Percentiles rank a stretch among this genome's conserved stretches.
Conservation (phyloP, 2,888 invertebrate species). For the Orchesella flavescens region DNA sequence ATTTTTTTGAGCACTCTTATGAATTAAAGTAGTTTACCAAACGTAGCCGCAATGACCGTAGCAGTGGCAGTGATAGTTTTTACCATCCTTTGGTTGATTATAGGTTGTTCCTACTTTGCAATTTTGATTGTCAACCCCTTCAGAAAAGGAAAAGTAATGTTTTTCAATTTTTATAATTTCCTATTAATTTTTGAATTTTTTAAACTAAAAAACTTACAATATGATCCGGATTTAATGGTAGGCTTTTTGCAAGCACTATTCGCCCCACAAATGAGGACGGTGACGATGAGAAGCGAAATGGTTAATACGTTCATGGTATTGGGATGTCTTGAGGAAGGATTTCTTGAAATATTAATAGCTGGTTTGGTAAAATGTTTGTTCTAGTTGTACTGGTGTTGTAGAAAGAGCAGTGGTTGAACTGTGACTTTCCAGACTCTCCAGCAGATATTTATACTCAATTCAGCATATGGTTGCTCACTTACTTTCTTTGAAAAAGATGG, state of each 20-base stretch:
- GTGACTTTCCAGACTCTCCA: not conserved
- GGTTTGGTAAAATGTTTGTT: too few species aligned
- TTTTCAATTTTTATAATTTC: not conserved
- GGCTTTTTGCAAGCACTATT: not conserved
- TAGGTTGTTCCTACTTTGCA: not conserved
- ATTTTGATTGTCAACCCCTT: not conserved
- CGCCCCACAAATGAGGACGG: not conserved
- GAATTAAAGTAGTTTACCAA: not conserved
- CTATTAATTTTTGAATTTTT: not conserved
- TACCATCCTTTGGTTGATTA: not conserved
- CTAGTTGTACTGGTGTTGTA: too few species aligned
- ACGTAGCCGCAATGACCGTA: conserved; percentile 6
- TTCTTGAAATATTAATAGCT: too few species aligned
- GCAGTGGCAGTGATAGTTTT: not conserved
- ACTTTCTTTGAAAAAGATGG: too few species aligned
- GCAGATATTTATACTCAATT: too few species aligned
- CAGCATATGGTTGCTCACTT: too few species aligned
- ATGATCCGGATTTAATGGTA: not conserved
- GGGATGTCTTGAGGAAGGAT: too few species aligned
- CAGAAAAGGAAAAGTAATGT: not conserved
- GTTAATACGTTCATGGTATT: not conserved
- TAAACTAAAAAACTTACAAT: conserved; percentile 1
- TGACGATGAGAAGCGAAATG: not conserved
- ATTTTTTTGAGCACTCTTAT: too few species aligned
- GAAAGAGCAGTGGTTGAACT: not conserved